Percentiles rank a stretch among this genome's conserved stretches.
phyloP scores from a whole-genome alignment of 2,113 vertebrate species.

The Rhineura floridana region DNA sequence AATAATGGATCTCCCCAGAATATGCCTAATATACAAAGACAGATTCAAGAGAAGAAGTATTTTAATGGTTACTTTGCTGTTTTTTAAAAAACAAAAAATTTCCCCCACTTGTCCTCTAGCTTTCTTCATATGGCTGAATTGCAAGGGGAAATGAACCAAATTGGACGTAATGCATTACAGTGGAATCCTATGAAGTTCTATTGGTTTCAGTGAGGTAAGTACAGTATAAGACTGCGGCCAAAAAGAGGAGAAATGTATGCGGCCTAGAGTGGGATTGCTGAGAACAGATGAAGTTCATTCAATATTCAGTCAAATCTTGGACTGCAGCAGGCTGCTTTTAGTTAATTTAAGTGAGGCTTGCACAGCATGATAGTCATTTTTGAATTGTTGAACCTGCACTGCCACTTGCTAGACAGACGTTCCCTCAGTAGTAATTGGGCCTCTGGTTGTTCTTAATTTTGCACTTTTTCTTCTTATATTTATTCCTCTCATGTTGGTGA shows the following conservation, averaged over 20 bases:
- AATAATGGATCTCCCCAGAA: neutral
- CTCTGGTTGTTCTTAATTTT: neutral
- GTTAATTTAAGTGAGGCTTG: neutral
- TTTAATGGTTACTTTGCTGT: neutral
- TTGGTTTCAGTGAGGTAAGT: neutral
- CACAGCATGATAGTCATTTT: neutral
- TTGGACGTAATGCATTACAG: neutral
- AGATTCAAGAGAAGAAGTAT: neutral
- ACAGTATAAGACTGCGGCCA: neutral
- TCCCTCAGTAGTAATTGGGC: neutral
- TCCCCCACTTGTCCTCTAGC: too few species aligned
- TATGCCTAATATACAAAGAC: neutral
- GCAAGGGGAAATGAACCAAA: neutral
- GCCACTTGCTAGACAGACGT: neutral
- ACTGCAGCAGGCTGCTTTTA: neutral
- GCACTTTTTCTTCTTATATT: neutral
- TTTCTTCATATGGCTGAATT: neutral
- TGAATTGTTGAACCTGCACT: neutral
- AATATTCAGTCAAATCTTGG: neutral
- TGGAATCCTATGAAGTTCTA: neutral
- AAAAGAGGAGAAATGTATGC: neutral
- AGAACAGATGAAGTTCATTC: neutral
- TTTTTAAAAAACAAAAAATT: neutral
- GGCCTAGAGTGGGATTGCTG: neutral
- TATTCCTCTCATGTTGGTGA: neutral